These are phyloP conservation scores for Ormyrus thymus DNA, from an alignment of 2,888 invertebrate genomes.

Conservation along the genomic window DNA sequence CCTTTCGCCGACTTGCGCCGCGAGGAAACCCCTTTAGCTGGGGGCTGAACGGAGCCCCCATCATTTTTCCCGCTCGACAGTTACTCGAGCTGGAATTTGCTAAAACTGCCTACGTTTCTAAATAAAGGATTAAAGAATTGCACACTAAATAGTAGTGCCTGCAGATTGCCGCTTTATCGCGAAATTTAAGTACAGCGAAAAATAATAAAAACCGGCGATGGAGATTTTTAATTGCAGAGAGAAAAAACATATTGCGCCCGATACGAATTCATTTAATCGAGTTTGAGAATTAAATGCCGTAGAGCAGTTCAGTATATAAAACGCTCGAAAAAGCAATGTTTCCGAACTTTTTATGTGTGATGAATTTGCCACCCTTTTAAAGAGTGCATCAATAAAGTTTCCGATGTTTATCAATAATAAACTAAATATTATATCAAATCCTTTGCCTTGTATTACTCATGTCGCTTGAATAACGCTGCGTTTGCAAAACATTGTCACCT, in stretches of 20 bases:
- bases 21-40: neutral
- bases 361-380: neutral
- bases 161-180: neutral
- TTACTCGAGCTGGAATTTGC: no score
- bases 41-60: no score
- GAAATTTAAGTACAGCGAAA: slow-evolving; percentile 11
- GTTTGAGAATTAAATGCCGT: slow-evolving; percentile 5
- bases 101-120: neutral
- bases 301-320: neutral
- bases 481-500: neutral
- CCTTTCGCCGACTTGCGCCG: neutral
- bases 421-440: neutral
- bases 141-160: no score
- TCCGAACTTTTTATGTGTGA: slow-evolving; percentile 4
- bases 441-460: no score
- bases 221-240: slow-evolving; percentile 8
- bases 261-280: slow-evolving; percentile 24
- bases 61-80: no score
- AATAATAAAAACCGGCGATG: slow-evolving; percentile 12
- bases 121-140: no score
- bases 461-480: slow-evolving; percentile 2
- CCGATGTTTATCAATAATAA: neutral
- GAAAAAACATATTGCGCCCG: neutral
- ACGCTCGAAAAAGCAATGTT: slow-evolving; percentile 10
- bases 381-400: neutral